These are phyloP conservation scores for Tetraodon nigroviridis DNA, from an alignment of 2,113 vertebrate species.

Conservation along the genomic window DNA sequence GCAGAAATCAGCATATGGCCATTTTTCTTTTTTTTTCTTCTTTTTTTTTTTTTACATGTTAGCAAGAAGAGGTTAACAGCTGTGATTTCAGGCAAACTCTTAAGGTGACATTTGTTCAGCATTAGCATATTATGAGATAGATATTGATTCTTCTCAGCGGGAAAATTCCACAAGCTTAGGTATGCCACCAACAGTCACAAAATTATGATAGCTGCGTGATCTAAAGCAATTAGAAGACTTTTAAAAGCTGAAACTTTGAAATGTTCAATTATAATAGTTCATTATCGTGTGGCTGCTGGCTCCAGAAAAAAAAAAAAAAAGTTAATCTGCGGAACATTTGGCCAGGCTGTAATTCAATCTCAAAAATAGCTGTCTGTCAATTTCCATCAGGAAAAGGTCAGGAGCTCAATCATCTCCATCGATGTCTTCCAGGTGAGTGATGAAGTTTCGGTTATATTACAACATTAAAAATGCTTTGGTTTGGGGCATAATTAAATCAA, in stretches of 20 bases:
- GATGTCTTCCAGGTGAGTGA: conserved; percentile 59
- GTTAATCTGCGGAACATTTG: conserved; percentile 58
- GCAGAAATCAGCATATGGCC: conserved; percentile 28
- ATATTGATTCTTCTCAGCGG: conserved; percentile 57
- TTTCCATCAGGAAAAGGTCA: conserved; percentile 65
- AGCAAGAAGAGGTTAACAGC: conserved; percentile 48
- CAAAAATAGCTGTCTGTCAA: conserved; percentile 50
- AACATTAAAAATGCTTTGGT: conserved; percentile 44
- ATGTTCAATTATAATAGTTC: conserved; percentile 60
- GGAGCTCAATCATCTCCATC: conserved; percentile 49
- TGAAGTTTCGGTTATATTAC: conserved; percentile 62
- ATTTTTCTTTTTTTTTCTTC: background rate
- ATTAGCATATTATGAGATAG: conserved; percentile 53
- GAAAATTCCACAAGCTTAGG: conserved; percentile 31
- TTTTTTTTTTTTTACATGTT: conserved; percentile 3
- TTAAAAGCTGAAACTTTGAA: conserved; percentile 54
- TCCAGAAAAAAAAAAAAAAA: conserved; percentile 57
- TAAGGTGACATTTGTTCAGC: conserved; percentile 51
- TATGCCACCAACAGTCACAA: conserved; percentile 33
- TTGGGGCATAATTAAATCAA: conserved; percentile 49
- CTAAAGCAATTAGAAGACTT: conserved; percentile 51
- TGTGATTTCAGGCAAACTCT: conserved; percentile 47
- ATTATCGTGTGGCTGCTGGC: conserved; percentile 61
- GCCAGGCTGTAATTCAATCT: conserved; percentile 66
- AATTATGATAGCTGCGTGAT: conserved; percentile 34